A percentile compares a stretch with the other conserved stretches of the same genome.
phyloP scores from a whole-genome alignment of 2,113 vertebrate species.

The Antigone vipio region DNA sequence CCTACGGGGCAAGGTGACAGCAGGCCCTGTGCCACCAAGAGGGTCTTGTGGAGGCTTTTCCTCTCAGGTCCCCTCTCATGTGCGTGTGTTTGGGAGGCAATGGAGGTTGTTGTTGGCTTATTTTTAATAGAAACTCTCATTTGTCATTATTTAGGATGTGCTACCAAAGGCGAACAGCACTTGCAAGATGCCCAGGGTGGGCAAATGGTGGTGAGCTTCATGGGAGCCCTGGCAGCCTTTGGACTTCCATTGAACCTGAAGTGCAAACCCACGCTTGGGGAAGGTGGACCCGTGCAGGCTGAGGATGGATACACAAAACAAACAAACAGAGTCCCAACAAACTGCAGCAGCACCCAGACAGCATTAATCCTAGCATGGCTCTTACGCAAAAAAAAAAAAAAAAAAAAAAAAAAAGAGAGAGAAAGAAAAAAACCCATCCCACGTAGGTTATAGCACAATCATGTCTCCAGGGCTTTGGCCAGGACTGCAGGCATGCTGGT shows the following conservation, averaged over 20 bases:
- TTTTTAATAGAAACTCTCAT: not conserved
- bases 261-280: not conserved
- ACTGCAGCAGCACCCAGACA: not conserved
- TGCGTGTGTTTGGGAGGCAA: not conserved
- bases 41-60: not conserved
- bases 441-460: not conserved
- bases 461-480: not conserved
- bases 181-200: not conserved
- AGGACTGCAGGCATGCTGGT: accelerated
- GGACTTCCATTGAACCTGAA: not conserved
- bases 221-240: not conserved
- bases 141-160: not conserved
- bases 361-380: not conserved
- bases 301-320: not conserved
- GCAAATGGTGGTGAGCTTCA: not conserved
- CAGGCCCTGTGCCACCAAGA: not conserved
- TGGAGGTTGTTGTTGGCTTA: not conserved
- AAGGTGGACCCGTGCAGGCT: not conserved
- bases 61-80: not conserved
- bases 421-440: not conserved
- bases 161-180: accelerated
- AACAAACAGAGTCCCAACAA: not conserved
- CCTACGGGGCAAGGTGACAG: accelerated
- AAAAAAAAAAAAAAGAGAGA: not conserved
- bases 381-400: not conserved